Evolutionary conservation across 2,113 vertebrate genomes (phyloP).

Genomic region (Microtus richardsoni): DNA sequence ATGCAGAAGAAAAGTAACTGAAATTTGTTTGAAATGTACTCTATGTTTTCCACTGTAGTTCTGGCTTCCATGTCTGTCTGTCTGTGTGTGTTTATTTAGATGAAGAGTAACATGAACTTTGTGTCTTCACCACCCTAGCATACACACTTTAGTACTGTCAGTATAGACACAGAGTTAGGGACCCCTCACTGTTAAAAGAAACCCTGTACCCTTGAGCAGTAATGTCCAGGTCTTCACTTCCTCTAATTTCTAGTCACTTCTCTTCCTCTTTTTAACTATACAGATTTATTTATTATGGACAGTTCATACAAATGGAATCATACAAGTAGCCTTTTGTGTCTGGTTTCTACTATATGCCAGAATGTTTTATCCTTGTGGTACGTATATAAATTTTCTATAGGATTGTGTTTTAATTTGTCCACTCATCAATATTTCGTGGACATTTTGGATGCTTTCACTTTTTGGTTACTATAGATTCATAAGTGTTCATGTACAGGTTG

Average conservation of each 20-base stretch:
- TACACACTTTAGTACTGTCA: not conserved
- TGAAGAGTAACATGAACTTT: not conserved
- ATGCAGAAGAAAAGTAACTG: not conserved
- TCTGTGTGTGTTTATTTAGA: not conserved
- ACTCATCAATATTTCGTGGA: not conserved
- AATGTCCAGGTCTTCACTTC: not conserved
- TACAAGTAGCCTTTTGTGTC: not conserved
- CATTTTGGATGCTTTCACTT: not conserved
- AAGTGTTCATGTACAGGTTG: not conserved
- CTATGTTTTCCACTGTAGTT: not conserved
- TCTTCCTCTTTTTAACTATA: not conserved
- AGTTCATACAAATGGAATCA: slow-evolving; percentile 15
- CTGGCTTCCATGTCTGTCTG: not conserved
- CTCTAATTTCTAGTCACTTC: not conserved
- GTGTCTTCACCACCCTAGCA: not conserved
- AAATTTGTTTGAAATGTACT: not conserved
- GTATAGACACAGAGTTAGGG: not conserved
- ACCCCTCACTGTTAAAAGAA: not conserved
- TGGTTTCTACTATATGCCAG: not conserved
- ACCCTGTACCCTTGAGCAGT: not conserved
- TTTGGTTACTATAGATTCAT: not conserved
- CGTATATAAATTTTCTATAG: not conserved
- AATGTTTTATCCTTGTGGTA: not conserved
- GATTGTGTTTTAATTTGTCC: not conserved
- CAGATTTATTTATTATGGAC: not conserved